Base-by-base conservation (phyloP, 2,797 vertebrate species). In the Pseudochaenichthys georgianus region DNA sequence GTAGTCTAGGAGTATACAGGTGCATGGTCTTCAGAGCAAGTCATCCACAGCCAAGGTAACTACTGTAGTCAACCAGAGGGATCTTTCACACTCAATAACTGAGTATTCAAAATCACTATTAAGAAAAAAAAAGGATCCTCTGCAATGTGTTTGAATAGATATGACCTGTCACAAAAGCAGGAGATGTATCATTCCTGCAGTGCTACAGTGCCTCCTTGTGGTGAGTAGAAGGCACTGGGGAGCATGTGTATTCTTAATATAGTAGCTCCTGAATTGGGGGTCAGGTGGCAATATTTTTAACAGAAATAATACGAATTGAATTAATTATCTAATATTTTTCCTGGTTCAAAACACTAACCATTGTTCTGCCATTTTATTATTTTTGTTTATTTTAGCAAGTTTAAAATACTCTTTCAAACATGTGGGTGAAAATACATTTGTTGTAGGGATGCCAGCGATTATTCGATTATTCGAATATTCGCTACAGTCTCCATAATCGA, bases 171-270 rank as follows among this genome's bases (percentile, higher is more conserved):
- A 77, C 73, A 66, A 45, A 75, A 67, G 66, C 47, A 21, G 67
- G 42, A 15, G 19, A 8, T 13, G 9, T 17, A 28, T 0, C 2
- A 13, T 21, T 47, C 50, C 23, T 64, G 66, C 57, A 77, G 78
- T 80, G 67, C 77, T 82, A 50, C 84, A 91, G 83, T 90, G 90
- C 88, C 93, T 89, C 86, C 92, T 90, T 58, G 82, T 87, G 94
- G 74, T 75, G n/a, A 66, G 23, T 3, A 54, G 12, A 23, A 2
- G 0, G 3, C 1, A 34, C 34, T 19, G 3, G 15, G 21, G 45
- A 10, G 41, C 57, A 2, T 23, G 16, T 4, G n/a, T 2, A 4
- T 7, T 42, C 1, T 5, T 3, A 13, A 53, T 2, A 9, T 4
- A 11, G 16, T 1, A 12, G 13, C 3, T 54, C 21, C 17, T 19